Conservation (phyloP, 2,113 vertebrate genomes). For the Gnathonemus echidnorhynchus region DNA sequence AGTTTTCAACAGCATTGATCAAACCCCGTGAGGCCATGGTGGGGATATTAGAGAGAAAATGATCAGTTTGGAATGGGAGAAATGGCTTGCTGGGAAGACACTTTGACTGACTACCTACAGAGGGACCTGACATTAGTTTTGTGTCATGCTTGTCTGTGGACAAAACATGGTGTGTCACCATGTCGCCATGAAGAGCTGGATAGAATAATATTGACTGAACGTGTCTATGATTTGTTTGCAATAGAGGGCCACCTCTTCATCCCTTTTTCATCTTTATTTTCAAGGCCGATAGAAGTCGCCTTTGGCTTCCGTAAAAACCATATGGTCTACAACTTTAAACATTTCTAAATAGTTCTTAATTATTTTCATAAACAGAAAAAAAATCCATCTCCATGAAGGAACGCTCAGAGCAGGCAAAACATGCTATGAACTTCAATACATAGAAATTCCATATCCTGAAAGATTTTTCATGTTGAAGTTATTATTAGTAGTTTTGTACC, state of each 20-base stretch:
- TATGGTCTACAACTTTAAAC: neutral
- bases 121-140: constrained; percentile 25
- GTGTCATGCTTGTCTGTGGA: constrained; percentile 21
- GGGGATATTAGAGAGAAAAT: constrained; percentile 53
- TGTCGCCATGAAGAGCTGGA: neutral
- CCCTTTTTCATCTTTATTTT: neutral
- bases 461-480: neutral
- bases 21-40: constrained; percentile 41
- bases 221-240: neutral
- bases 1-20: constrained; percentile 56
- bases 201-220: neutral
- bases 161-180: neutral
- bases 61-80: constrained; percentile 44
- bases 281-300: neutral
- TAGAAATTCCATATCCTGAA: neutral
- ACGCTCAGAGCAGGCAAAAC: neutral
- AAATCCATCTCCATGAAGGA: neutral
- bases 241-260: too few relatives aligned
- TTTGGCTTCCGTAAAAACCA: neutral
- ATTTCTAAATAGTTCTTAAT: neutral
- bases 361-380: neutral
- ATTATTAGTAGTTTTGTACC: neutral
- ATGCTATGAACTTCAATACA: neutral
- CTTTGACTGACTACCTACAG: constrained; percentile 50
- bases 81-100: constrained; percentile 44